These are phyloP conservation scores for Stratiolaelaps scimitus DNA, from an alignment of 1,140 invertebrate genomes.

Conservation along the genomic window DNA sequence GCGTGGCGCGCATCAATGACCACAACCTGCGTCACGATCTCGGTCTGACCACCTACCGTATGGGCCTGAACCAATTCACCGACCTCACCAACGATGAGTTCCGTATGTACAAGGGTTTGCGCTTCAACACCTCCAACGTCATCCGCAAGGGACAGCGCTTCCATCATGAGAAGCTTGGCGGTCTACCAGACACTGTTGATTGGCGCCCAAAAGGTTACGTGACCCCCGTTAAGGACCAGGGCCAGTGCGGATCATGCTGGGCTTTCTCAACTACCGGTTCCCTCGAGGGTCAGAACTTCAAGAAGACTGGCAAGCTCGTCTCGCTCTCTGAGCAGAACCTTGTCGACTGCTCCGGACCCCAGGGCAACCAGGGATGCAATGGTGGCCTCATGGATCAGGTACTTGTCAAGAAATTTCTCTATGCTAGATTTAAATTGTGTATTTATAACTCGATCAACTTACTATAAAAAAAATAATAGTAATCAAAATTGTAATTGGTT, in stretches of 20 bases:
- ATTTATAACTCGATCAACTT: too few relatives aligned
- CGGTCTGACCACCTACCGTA: conserved; percentile 10
- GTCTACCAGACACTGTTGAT: conserved; percentile 59
- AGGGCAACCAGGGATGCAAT: conserved; percentile 59
- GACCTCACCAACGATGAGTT: conserved; percentile 34
- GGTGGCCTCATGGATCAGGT: too few relatives aligned
- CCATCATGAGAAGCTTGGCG: conserved; percentile 42
- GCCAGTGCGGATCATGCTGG: conserved; percentile 86
- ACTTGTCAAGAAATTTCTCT: background rate
- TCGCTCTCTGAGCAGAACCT: conserved; percentile 38
- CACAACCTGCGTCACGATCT: conserved; percentile 32
- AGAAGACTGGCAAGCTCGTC: conserved; percentile 37
- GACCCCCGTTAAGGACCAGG: conserved; percentile 83
- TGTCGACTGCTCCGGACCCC: conserved; percentile 37
- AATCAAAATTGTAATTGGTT: too few relatives aligned
- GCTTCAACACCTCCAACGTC: background rate
- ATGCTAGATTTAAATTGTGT: too few relatives aligned
- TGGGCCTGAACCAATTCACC: background rate
- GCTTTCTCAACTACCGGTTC: conserved; percentile 57
- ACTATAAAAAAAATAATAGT: too few relatives aligned
- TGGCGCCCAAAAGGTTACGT: conserved; percentile 77
- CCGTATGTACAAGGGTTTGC: conserved; percentile 35
- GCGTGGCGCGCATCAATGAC: conserved; percentile 2
- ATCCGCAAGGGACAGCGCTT: conserved; percentile 37
- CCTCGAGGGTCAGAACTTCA: conserved; percentile 38